Evolutionary conservation across 1,140 invertebrate species (phyloP), one percentile per base, ranked within the genome.

Genomic region (Chionoecetes opilio): DNA sequence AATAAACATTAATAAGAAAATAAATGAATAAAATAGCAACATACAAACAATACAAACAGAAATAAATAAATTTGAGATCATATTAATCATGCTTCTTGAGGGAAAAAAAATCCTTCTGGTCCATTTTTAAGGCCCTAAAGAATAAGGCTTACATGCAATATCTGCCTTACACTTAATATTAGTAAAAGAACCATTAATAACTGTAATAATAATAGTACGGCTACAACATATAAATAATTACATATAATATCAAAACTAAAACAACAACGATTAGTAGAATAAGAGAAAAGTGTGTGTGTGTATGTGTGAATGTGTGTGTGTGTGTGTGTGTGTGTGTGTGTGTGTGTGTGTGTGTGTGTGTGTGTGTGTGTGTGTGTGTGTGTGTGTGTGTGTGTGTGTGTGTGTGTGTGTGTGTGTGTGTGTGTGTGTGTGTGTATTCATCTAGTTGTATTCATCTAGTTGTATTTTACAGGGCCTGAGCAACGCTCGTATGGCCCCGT

Each of bases 331-430:
- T 91, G 41, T 46, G 41, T 46, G 41, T 46, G 41, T 46, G 41
- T 46, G 41, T 46, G 38, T 46, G 38, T 46, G n/a, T 90, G 37
- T 90, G 37, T 90, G 37, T 90, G 34, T 90, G 34, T 90, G 34
- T 90, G 37, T 90, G 37, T 90, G 37, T 90, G 37, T 90, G 37
- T 37, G 37, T 75, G 26, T 82, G 31, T 82, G 31, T 34, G 31
- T 84, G 31, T 93, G n/a, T 93, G n/a, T 93, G n/a, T 85, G 53
- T 93, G 91, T 92, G 91, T 92, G 63, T 82, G 53, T 92, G 91
- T 92, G 46, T 92, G 91, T 82, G 91, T 92, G 53, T 92, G 32
- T 82, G 91, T 92, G 63, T 92, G 63, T 82, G 37, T 91, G 11
- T 91, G 26, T 46, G n/a, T 46, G 37, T 46, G 41, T 14, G 29